These are phyloP conservation scores for Halichoerus grypus DNA, from an alignment of 2,113 vertebrate genomes.

Conservation along the genomic window DNA sequence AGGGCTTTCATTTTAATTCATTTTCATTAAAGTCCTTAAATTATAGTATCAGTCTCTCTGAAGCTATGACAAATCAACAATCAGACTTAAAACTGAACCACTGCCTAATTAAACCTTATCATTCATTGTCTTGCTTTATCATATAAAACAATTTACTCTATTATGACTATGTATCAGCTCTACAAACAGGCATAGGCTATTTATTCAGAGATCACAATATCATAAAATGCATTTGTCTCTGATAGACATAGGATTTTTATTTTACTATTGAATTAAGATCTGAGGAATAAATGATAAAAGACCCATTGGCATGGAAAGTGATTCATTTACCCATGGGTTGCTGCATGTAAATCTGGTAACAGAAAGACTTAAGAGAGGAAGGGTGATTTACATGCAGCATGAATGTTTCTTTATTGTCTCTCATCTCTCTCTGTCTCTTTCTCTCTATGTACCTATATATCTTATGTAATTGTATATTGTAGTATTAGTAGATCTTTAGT, in stretches of 20 bases:
- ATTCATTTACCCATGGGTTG: neutral
- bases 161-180: neutral
- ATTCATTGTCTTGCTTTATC: constrained; percentile 68
- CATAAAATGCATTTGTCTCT: neutral
- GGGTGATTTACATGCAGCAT: neutral
- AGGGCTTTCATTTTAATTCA: constrained; percentile 75
- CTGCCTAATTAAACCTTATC: constrained; percentile 70
- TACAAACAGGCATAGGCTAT: neutral
- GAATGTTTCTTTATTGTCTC: neutral
- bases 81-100: constrained; percentile 76
- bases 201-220: constrained; percentile 45
- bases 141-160: constrained; percentile 61
- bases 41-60: constrained; percentile 61
- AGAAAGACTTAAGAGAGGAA: neutral
- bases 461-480: neutral
- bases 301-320: neutral
- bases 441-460: neutral
- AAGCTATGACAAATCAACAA: constrained; percentile 74
- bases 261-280: constrained; percentile 23
- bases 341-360: neutral
- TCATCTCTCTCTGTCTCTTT: neutral
- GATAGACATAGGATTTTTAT: neutral
- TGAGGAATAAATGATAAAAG: neutral
- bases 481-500: neutral
- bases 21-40: constrained; percentile 75